These are phyloP conservation scores for Drosophila subobscura DNA, from an alignment of 1,140 invertebrate species.

Conservation along the genomic window DNA sequence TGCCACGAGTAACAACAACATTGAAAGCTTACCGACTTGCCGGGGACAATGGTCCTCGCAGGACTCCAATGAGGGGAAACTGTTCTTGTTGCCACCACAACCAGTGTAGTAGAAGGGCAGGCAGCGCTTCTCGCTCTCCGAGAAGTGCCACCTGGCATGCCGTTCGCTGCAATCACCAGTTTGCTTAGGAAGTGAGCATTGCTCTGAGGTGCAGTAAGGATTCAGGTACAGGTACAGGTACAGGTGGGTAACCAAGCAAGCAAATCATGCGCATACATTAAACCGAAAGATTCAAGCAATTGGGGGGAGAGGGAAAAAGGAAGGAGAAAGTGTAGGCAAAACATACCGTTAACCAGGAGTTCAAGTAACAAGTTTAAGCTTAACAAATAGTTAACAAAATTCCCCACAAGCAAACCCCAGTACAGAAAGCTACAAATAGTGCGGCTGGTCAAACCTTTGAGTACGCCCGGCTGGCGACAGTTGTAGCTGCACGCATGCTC, in stretches of 20 bases:
- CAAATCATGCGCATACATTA: conserved; percentile 69
- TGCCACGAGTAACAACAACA: conserved; percentile 50
- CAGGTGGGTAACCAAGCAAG: conserved; percentile 33
- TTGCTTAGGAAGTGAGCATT: conserved; percentile 91
- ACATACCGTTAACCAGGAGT: conserved; percentile 62
- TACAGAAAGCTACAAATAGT: conserved; percentile 4
- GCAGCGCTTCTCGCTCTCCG: conserved; percentile 92
- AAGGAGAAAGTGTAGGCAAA: conserved; percentile 46
- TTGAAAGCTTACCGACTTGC: conserved; percentile 88
- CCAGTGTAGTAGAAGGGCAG: conserved; percentile 97
- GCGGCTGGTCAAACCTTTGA: conserved; percentile 86
- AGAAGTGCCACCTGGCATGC: conserved; percentile 93
- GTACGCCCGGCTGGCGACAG: conserved; percentile 89
- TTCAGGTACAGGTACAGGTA: conserved; percentile 32
- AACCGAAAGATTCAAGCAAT: conserved; percentile 47
- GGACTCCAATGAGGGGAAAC: conserved; percentile 90
- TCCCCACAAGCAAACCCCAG: conserved; percentile 14
- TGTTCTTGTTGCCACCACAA: conserved; percentile 95
- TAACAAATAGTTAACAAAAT: conserved; percentile 21
- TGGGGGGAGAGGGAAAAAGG: not conserved
- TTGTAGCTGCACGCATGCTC: conserved; percentile 91
- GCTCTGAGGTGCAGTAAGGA: conserved; percentile 85
- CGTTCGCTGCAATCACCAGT: conserved; percentile 92
- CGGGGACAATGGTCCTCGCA: conserved; percentile 93
- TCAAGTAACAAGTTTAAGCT: conserved; percentile 26